Evolutionary conservation across 1,140 invertebrate species (phyloP).

Genomic region (Potamilus streckersoni): DNA sequence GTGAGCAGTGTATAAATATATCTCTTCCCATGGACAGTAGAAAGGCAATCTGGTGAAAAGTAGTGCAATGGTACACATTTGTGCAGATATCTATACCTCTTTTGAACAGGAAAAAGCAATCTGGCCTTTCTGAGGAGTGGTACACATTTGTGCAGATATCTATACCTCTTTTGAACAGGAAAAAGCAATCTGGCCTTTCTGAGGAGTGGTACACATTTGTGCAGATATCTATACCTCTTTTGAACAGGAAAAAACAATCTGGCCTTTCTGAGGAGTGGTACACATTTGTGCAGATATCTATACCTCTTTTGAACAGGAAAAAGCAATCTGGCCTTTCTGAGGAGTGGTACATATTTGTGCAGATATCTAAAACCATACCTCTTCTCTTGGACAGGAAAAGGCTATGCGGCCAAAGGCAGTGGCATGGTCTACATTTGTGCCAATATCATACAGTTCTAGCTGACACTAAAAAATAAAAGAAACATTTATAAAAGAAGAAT

Average conservation of each 20-base stretch:
- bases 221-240: too few relatives aligned
- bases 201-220: too few relatives aligned
- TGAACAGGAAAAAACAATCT: constrained; percentile 95
- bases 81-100: constrained; percentile 23
- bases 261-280: constrained; percentile 92
- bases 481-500: not conserved
- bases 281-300: constrained; percentile 70
- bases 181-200: not conserved
- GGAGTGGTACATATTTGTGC: not conserved
- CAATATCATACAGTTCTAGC: constrained; percentile 78
- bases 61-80: constrained; percentile 77
- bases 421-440: constrained; percentile 80
- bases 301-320: not conserved
- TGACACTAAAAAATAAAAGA: constrained; percentile 68
- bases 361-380: constrained; percentile 58
- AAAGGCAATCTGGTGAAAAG: constrained; percentile 96
- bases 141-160: constrained; percentile 71
- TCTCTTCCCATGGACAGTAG: constrained; percentile 61
- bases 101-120: not conserved
- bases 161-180: not conserved
- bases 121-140: not conserved
- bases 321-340: not conserved
- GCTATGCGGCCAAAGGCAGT: constrained; percentile 96
- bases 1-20: not conserved
- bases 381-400: constrained; percentile 84